Conservation (phyloP, 2,797 vertebrate species). For the Thripadectes ignobilis region DNA sequence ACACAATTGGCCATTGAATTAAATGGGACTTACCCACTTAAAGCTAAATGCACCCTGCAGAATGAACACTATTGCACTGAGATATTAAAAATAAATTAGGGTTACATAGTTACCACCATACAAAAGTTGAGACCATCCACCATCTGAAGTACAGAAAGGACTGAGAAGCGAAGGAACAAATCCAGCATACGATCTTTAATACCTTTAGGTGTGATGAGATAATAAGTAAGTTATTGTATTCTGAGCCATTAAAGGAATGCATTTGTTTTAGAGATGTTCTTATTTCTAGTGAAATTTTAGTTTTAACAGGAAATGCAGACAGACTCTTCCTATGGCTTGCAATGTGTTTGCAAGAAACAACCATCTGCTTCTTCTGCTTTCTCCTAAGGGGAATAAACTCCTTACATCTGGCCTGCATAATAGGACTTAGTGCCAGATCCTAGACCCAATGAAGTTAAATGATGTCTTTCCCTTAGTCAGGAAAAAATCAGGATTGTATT, state of each 20-base stretch:
- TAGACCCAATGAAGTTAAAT: constrained; percentile 59
- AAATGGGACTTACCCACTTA: constrained; percentile 21
- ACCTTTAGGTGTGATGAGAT: constrained; percentile 31
- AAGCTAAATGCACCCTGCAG: constrained; percentile 5
- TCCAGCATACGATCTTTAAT: background rate
- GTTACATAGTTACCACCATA: background rate
- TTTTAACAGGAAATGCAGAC: constrained; percentile 34
- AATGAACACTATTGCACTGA: background rate
- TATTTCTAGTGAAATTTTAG: constrained; percentile 34
- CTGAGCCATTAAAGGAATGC: constrained; percentile 27
- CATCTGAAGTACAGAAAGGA: background rate
- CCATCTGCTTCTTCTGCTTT: constrained; percentile 57
- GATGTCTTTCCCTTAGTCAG: constrained; percentile 70
- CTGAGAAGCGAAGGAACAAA: background rate
- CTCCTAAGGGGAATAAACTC: constrained; percentile 55
- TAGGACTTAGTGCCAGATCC: constrained; percentile 43
- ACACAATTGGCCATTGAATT: constrained; percentile 28
- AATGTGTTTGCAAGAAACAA: constrained; percentile 48
- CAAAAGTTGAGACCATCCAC: constrained; percentile 16
- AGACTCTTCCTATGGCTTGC: constrained; percentile 19
- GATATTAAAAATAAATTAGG: constrained; percentile 56
- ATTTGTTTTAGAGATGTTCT: constrained; percentile 31
- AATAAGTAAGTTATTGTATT: constrained; percentile 57
- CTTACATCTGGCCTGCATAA: constrained; percentile 61
- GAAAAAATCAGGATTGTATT: constrained; percentile 37